phyloP scores from a whole-genome alignment of 1,140 invertebrate genomes.

The Dreissena polymorpha region DNA sequence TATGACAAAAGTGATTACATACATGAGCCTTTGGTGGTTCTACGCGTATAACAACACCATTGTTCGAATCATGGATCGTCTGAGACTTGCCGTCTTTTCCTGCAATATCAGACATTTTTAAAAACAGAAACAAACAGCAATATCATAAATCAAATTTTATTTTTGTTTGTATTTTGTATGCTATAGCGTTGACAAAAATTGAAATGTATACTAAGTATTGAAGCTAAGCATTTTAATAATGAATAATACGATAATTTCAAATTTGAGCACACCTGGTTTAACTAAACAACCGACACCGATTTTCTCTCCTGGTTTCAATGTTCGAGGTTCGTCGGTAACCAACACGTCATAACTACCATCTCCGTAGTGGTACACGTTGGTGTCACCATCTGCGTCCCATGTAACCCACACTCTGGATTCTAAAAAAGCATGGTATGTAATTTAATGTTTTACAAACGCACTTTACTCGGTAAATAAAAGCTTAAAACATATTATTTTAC shows the following conservation, averaged over 20 bases:
- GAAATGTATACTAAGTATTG: not conserved
- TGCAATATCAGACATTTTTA: not conserved
- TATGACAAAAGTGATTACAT: not conserved
- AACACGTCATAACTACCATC: not conserved
- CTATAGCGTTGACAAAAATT: not conserved
- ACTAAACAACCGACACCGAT: constrained; percentile 25
- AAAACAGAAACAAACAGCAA: not conserved
- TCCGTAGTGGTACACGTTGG: constrained; percentile 11
- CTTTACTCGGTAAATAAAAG: no score
- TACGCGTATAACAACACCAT: not conserved
- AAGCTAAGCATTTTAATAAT: not conserved
- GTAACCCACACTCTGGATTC: constrained; percentile 12
- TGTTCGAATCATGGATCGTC: not conserved
- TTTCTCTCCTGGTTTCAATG: not conserved
- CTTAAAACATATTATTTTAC: no score
- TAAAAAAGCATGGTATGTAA: not conserved
- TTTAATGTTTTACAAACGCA: not conserved
- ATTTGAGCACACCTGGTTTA: not conserved
- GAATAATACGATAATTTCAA: not conserved
- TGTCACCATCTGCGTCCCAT: constrained; percentile 19
- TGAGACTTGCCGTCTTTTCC: not conserved
- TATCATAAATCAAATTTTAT: not conserved
- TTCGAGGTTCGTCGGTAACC: constrained; percentile 13
- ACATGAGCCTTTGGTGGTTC: constrained; percentile 5
- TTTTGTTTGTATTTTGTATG: not conserved